These are phyloP conservation scores for Beaufortia kweichowensis DNA, from an alignment of 2,113 vertebrate genomes.

Conservation along the genomic window DNA sequence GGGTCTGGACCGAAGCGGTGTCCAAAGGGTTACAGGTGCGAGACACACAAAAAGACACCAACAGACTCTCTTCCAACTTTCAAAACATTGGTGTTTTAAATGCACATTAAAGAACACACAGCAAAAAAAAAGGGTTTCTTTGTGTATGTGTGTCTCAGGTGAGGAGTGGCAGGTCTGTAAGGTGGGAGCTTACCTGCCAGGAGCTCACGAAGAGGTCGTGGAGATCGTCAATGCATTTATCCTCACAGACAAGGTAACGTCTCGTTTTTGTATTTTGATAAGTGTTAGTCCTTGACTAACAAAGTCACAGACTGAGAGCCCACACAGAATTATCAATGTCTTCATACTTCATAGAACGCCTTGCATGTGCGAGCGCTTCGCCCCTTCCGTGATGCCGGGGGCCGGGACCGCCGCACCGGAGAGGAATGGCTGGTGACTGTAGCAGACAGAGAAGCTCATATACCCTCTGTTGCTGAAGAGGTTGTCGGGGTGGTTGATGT, in stretches of 20 bases:
- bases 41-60: neutral
- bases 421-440: conserved; percentile 90
- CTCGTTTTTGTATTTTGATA: too few relatives aligned
- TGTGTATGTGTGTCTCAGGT: conserved; percentile 66
- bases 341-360: conserved; percentile 72
- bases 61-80: neutral
- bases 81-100: neutral
- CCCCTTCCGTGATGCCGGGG: conserved; percentile 76
- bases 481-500: conserved; percentile 81
- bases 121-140: conserved; percentile 1
- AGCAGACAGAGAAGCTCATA: conserved; percentile 81
- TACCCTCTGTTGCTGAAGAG: conserved; percentile 85
- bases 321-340: neutral
- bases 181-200: conserved; percentile 87
- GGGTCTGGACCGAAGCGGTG: conserved; percentile 75
- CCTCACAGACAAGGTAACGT: conserved; percentile 86
- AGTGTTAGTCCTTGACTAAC: neutral
- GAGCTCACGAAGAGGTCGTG: conserved; percentile 86
- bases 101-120: neutral
- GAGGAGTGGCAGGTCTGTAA: conserved; percentile 90
- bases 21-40: conserved; percentile 79
- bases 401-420: conserved; percentile 75
- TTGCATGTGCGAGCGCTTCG: conserved; percentile 83
- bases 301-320: neutral
- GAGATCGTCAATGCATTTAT: conserved; percentile 85